phyloP scores from a whole-genome alignment of 2,888 invertebrate genomes.

The Plagodis pulveraria region DNA sequence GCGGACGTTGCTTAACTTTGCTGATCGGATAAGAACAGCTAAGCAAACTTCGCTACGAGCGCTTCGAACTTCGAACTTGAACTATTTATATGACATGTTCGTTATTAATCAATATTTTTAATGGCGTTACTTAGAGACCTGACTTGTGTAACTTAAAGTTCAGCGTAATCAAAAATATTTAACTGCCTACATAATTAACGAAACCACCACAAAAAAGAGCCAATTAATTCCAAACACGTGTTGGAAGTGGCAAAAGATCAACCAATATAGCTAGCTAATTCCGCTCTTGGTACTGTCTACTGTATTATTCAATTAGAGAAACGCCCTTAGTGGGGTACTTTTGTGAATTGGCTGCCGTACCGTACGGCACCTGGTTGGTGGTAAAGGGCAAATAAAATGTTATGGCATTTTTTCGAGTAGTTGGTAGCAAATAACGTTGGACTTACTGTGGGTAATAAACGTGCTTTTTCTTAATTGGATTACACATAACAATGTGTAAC shows the following conservation, averaged over 20 bases:
- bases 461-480: too few species aligned
- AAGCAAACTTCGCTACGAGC: too few species aligned
- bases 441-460: too few species aligned
- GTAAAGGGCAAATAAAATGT: not conserved
- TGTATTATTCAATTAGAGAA: conserved; percentile 46
- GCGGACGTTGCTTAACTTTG: too few species aligned
- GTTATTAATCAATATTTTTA: too few species aligned
- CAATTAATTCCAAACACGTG: not conserved
- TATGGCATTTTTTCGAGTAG: not conserved
- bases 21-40: too few species aligned
- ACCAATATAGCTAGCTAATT: conserved; percentile 44
- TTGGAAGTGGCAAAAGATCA: conserved; percentile 33
- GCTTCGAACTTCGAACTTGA: too few species aligned
- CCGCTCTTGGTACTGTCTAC: conserved; percentile 17
- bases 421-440: not conserved
- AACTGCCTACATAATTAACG: not conserved
- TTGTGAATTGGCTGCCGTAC: conserved; percentile 31
- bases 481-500: too few species aligned
- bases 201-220: not conserved
- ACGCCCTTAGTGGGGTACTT: conserved; percentile 32
- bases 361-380: conserved; percentile 36
- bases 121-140: too few species aligned
- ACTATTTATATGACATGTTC: too few species aligned
- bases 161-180: not conserved
- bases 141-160: too few species aligned